These are phyloP conservation scores for Micropoecilia bifurca DNA, from an alignment of 2,797 vertebrate genomes.

Conservation along the genomic window DNA sequence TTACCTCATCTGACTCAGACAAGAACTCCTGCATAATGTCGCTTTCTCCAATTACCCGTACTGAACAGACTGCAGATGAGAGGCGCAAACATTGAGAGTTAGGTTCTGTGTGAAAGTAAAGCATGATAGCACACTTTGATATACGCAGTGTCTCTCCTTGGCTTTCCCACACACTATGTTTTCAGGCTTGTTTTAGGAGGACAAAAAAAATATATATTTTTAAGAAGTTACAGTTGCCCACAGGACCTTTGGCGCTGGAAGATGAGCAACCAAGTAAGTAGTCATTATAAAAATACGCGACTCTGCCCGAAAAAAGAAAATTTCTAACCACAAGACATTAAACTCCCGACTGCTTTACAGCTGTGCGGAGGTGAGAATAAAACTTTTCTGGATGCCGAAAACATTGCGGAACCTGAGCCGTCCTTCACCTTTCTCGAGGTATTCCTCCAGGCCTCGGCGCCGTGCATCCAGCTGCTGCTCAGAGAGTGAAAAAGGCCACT, in stretches of 20 bases:
- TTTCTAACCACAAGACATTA: background rate
- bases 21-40: slow-evolving; percentile 99
- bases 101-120: background rate
- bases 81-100: background rate
- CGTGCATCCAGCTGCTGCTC: slow-evolving; percentile 95
- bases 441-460: slow-evolving; percentile 93
- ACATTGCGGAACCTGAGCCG: background rate
- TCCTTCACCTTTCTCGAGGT: slow-evolving; percentile 82
- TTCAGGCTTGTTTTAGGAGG: background rate
- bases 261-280: background rate
- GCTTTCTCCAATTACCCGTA: slow-evolving; percentile 95
- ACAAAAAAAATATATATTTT: background rate
- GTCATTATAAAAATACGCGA: background rate
- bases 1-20: slow-evolving; percentile 97
- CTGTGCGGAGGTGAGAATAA: background rate
- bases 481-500: slow-evolving; percentile 95
- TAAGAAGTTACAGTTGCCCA: background rate
- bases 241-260: background rate
- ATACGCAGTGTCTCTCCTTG: background rate
- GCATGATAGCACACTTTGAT: background rate
- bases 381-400: background rate
- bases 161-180: background rate
- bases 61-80: slow-evolving; percentile 88
- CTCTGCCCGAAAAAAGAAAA: background rate
- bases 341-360: background rate